Base-by-base conservation (phyloP, 2,888 invertebrate species). In the Pharmacophagus antenor region DNA sequence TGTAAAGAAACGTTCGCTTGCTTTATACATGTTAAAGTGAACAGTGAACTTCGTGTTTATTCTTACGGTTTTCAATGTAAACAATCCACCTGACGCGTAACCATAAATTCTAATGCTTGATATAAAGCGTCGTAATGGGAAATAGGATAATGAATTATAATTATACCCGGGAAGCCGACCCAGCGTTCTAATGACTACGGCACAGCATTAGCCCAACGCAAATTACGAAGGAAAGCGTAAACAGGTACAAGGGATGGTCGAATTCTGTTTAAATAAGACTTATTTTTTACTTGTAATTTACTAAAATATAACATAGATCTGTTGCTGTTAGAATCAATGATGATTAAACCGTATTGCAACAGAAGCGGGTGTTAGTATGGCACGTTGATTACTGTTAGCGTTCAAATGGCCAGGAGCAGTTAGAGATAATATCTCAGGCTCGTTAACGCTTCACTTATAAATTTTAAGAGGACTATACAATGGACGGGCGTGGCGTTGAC, bases 211-310 rank as follows among this genome's bases (percentile, higher is more conserved):
- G 78, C 81, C 80, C 77, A 82, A 85, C 81, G 83, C 82, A 85
- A 88, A 88, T 87, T 85, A 82, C 80, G 76, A 79, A 79, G 80
- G 83, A 84, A 83, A 78, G 80, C 80, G 84, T 84, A 86, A 88
- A 84, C 82, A 85, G 80, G 84, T 83, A 85, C 71, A 82, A 80
- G 70, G 80, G 82, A 79, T 77, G 78, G 76, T 73, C 69, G 75
- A 74, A 73, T 79, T 80, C 71, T 77, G 70, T 70, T 72, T 67
- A 76, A 79, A 79, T 76, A 73, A 75, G 77, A 37, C 23, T 73
- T 70, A 71, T 68, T 71, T 74, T 74, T 72, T 71, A 61, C 70
- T 70, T 67, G 68, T 64, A 58, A 70, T 69, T 70, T 17, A 27
- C 15, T 17, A 18, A 27, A 49, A 18, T 49, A 49, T 49, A 12